phyloP scores from a whole-genome alignment of 2,797 vertebrate species.

The Karalla daura region DNA sequence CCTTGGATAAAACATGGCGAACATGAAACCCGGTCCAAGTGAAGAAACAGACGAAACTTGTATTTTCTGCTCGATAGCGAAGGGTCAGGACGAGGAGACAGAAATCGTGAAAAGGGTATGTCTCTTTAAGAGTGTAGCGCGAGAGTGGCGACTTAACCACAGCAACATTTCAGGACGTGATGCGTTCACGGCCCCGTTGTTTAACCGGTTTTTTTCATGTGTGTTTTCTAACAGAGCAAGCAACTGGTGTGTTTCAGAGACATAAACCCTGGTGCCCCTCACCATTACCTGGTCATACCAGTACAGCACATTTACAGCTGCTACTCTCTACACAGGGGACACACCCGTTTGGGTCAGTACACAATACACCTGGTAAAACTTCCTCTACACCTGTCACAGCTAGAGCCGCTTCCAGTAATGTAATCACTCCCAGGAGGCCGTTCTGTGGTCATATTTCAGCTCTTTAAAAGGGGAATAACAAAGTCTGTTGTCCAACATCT shows the following conservation, averaged over 20 bases:
- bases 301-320: constrained; percentile 65
- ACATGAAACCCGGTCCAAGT: fast-evolving
- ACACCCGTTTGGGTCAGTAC: constrained; percentile 52
- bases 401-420: too few relatives aligned
- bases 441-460: too few relatives aligned
- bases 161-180: background rate
- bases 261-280: constrained; percentile 70
- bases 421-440: too few relatives aligned
- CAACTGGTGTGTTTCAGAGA: constrained; percentile 76
- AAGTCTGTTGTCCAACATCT: too few relatives aligned
- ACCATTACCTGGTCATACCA: constrained; percentile 76
- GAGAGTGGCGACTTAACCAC: too few relatives aligned
- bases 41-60: constrained; percentile 14
- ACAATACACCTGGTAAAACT: background rate
- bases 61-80: constrained; percentile 69
- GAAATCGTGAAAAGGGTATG: constrained; percentile 60
- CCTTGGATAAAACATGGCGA: background rate
- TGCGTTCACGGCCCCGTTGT: background rate
- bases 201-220: background rate
- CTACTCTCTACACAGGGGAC: constrained; percentile 39
- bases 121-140: too few relatives aligned
- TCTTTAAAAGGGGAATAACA: too few relatives aligned
- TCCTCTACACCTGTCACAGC: background rate
- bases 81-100: constrained; percentile 36
- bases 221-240: constrained; percentile 47